These are phyloP conservation scores for Allolobophora icterica DNA, from an alignment of 2,888 invertebrate genomes.

Conservation along the genomic window DNA sequence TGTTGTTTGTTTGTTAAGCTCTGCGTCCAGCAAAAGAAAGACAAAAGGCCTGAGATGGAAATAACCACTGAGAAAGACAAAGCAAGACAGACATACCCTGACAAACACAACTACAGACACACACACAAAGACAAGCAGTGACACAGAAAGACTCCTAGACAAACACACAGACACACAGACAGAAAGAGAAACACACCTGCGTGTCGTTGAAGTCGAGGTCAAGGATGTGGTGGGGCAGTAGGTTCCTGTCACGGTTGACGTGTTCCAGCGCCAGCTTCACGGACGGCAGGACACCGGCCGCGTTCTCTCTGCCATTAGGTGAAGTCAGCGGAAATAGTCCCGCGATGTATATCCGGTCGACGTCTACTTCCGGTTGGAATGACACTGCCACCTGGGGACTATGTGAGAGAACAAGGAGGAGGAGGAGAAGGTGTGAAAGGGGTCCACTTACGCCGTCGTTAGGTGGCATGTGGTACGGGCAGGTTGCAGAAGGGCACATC, in stretches of 20 bases:
- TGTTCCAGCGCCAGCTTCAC: conserved; percentile 41
- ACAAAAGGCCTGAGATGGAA: neutral
- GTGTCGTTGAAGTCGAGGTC: conserved; percentile 46
- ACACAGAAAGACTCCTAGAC: conserved; percentile 36
- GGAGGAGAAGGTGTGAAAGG: neutral
- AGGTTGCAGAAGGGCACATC: neutral
- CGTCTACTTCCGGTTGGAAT: neutral
- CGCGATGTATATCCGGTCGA: conserved; percentile 33
- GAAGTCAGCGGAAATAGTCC: conserved; percentile 37
- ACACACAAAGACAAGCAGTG: conserved; percentile 31
- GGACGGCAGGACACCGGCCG: conserved; percentile 36
- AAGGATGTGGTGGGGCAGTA: conserved; percentile 41
- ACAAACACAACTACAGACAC: too few species aligned
- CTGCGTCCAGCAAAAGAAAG: too few species aligned
- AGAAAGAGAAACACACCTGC: conserved; percentile 38
- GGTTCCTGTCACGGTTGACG: conserved; percentile 38
- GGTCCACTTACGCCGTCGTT: neutral
- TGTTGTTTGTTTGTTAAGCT: too few species aligned
- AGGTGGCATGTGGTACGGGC: neutral
- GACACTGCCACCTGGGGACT: neutral
- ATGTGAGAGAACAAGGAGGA: neutral
- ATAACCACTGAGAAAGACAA: conserved; percentile 28
- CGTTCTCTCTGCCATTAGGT: conserved; percentile 18
- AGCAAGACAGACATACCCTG: conserved; percentile 37
- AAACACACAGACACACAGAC: conserved; percentile 22